Conservation (phyloP, 1,140 invertebrate genomes). For the Cardiocondyla obscurior region DNA sequence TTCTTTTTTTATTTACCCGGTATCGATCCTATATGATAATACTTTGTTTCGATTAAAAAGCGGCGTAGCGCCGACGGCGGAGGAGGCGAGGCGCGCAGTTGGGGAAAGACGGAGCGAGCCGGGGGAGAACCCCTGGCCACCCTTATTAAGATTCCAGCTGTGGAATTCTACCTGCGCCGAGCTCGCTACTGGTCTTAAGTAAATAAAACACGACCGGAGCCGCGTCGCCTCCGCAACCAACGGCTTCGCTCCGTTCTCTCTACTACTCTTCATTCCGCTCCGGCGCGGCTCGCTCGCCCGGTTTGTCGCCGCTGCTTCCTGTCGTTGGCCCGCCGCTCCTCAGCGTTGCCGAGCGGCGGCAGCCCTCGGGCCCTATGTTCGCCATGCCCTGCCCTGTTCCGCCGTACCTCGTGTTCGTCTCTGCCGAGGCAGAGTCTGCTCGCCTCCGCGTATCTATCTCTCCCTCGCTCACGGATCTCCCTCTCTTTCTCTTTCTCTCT, state of each 20-base stretch:
- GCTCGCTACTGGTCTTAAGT: slow-evolving; percentile 83
- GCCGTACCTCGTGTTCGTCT: slow-evolving; percentile 11
- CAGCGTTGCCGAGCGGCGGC: slow-evolving; percentile 6
- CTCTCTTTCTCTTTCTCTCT: slow-evolving; percentile 30
- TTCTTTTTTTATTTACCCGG: neutral
- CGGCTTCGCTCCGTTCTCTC: slow-evolving; percentile 39
- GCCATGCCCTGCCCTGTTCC: slow-evolving; percentile 2
- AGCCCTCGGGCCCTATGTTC: slow-evolving; percentile 39
- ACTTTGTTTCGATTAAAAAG: neutral
- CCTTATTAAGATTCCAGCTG: slow-evolving; percentile 84
- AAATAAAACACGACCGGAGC: slow-evolving; percentile 82
- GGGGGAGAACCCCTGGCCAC: slow-evolving; percentile 80
- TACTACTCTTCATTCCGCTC: slow-evolving; percentile 30
- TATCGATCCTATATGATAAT: neutral
- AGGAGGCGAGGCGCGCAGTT: neutral
- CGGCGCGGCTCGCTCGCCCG: slow-evolving; percentile 19
- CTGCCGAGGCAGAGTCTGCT: too few species aligned
- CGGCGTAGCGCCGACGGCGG: neutral
- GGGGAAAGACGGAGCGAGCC: slow-evolving; percentile 19
- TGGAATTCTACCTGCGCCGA: slow-evolving; percentile 83
- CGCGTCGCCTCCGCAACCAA: slow-evolving; percentile 75
- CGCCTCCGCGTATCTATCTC: slow-evolving; percentile 24
- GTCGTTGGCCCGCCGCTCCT: slow-evolving; percentile 54
- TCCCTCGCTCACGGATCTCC: too few species aligned
- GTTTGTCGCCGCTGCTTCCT: slow-evolving; percentile 61